A percentile compares a stretch with the other conserved stretches of the same genome.
Evolutionary conservation across 2,888 invertebrate genomes (phyloP).

Genomic region (Leucania comma): DNA sequence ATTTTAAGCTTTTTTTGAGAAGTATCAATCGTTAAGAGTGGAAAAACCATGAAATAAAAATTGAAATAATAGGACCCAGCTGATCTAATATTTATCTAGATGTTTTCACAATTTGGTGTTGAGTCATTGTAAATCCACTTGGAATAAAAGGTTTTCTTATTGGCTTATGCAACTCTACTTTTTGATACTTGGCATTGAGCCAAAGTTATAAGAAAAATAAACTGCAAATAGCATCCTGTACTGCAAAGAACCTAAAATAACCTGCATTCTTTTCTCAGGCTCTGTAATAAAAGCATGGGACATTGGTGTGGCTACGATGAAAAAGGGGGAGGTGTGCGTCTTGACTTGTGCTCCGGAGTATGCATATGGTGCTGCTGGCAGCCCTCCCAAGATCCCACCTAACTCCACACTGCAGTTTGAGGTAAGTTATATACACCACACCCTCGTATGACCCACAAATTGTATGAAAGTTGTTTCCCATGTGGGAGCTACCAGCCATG

Average conservation of each 20-base stretch:
- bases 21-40: too few relatives aligned
- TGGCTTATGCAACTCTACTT: background rate
- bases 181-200: too few relatives aligned
- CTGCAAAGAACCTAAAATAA: background rate
- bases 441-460: background rate
- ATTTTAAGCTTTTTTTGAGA: too few relatives aligned
- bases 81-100: slow-evolving; percentile 3
- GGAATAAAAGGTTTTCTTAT: background rate
- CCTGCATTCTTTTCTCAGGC: slow-evolving; percentile 82
- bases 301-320: slow-evolving; percentile 98
- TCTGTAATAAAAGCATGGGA: slow-evolving; percentile 98
- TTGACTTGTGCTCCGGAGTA: slow-evolving; percentile 97
- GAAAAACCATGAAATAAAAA: background rate
- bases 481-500: background rate
- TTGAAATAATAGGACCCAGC: background rate
- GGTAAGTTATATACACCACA: slow-evolving; percentile 85
- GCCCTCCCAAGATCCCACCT: slow-evolving; percentile 97
- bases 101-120: slow-evolving; percentile 6
- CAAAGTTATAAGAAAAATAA: too few relatives aligned
- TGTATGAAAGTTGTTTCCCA: background rate
- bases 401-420: slow-evolving; percentile 97
- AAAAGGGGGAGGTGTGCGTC: slow-evolving; percentile 95
- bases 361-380: slow-evolving; percentile 96
- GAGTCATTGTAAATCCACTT: slow-evolving; percentile 18
- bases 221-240: too few relatives aligned